A percentile compares a stretch with the other conserved stretches of the same genome.
Evolutionary conservation across 2,888 invertebrate genomes (phyloP).

Genomic region (Selenia dentaria): DNA sequence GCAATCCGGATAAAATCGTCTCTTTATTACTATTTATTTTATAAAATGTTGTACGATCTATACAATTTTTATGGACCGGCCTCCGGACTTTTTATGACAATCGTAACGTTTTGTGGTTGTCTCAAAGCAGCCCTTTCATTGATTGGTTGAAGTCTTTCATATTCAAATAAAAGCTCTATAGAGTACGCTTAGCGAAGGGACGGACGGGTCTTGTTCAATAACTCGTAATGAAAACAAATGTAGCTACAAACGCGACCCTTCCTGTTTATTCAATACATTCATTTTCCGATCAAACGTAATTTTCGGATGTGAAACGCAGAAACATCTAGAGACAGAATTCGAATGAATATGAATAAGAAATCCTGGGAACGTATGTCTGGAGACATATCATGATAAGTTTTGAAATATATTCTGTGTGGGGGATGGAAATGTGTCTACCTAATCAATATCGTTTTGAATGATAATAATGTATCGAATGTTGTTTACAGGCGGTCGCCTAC

Average conservation of each 20-base stretch:
- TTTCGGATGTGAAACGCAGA: constrained; percentile 46
- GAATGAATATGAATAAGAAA: constrained; percentile 30
- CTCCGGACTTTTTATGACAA: background rate
- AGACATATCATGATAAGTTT: constrained; percentile 19
- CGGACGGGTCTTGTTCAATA: constrained; percentile 58
- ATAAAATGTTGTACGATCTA: background rate
- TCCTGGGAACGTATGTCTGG: constrained; percentile 20
- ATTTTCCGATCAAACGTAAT: constrained; percentile 61
- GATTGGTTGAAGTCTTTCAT: constrained; percentile 47
- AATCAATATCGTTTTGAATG: constrained; percentile 30
- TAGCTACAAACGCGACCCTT: constrained; percentile 63
- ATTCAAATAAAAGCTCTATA: constrained; percentile 57
- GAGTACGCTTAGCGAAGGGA: constrained; percentile 49
- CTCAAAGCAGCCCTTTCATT: constrained; percentile 30
- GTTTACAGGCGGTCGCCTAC: constrained; percentile 25
- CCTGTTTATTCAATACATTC: constrained; percentile 61
- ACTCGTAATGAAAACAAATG: constrained; percentile 73
- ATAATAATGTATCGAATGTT: constrained; percentile 29
- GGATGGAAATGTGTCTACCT: constrained; percentile 21
- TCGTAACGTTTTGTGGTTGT: constrained; percentile 9
- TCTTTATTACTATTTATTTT: too few species aligned
- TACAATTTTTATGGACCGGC: background rate
- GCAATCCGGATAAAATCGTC: background rate
- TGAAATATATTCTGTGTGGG: constrained; percentile 16
- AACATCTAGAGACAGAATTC: constrained; percentile 35